Conservation (phyloP, 2,113 vertebrate species). For the Orthochromis indermauri region DNA sequence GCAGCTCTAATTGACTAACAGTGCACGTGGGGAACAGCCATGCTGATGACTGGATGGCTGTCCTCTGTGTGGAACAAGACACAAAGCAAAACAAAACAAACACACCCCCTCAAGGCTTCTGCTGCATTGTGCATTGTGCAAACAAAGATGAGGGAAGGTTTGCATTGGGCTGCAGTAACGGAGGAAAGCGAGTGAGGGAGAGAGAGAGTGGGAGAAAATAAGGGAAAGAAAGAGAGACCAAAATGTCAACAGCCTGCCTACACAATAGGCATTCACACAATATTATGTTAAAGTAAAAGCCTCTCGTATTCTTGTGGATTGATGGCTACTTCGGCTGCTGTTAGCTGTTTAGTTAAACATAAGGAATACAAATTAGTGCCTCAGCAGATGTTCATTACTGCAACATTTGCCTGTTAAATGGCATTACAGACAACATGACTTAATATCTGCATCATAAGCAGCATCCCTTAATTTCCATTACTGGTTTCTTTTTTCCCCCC, state of each 20-base stretch:
- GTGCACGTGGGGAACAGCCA: constrained; percentile 29
- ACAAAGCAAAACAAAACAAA: constrained; percentile 55
- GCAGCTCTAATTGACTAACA: constrained; percentile 67
- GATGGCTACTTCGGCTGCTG: constrained; percentile 10
- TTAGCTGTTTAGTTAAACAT: constrained; percentile 19
- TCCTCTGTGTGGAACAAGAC: constrained; percentile 39
- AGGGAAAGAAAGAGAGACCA: background rate
- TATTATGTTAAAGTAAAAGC: constrained; percentile 34
- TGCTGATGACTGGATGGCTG: constrained; percentile 42
- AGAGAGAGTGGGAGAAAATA: background rate
- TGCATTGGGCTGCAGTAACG: background rate
- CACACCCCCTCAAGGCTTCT: constrained; percentile 35
- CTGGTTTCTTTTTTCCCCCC: background rate
- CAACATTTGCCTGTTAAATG: constrained; percentile 30
- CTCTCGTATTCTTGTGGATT: constrained; percentile 17
- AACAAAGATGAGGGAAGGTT: constrained; percentile 31
- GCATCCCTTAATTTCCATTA: constrained; percentile 19
- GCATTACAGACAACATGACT: constrained; percentile 7
- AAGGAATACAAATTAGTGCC: constrained; percentile 33
- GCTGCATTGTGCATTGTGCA: constrained; percentile 42
- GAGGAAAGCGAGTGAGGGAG: background rate
- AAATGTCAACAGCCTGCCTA: constrained; percentile 31
- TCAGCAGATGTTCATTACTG: constrained; percentile 47
- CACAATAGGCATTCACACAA: constrained; percentile 1
- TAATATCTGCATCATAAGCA: constrained; percentile 2